Evolutionary conservation across 2,797 vertebrate species (phyloP).

Genomic region (Takifugu ocellatus): DNA sequence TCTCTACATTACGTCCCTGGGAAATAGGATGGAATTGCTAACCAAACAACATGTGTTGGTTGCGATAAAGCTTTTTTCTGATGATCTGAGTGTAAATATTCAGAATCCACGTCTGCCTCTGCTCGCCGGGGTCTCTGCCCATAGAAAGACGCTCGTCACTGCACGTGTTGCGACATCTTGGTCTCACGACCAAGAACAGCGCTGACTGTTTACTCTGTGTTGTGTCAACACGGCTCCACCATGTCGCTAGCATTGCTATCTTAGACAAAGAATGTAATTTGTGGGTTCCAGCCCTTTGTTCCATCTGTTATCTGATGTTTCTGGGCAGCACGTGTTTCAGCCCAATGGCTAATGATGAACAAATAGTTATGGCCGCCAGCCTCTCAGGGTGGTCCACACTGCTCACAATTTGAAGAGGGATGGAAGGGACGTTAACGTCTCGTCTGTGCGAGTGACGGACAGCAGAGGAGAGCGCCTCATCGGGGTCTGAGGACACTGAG

Average conservation of each 20-base stretch:
- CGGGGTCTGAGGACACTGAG: conserved; percentile 49
- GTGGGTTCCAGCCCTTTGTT: conserved; percentile 19
- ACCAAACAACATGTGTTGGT: conserved; percentile 21
- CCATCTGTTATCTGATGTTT: conserved; percentile 31
- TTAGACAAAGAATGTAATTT: conserved; percentile 37
- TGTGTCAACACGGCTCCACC: conserved; percentile 45
- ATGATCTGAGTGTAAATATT: conserved; percentile 15
- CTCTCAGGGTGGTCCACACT: no score
- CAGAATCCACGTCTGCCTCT: conserved; percentile 10
- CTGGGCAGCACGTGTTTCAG: conserved; percentile 3
- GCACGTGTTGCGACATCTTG: conserved; percentile 40
- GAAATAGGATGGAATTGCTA: not conserved
- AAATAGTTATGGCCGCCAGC: no score
- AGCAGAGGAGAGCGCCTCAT: conserved; percentile 25
- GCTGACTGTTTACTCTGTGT: conserved; percentile 45
- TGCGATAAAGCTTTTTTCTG: conserved; percentile 25
- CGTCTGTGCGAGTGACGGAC: not conserved
- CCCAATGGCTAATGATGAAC: not conserved
- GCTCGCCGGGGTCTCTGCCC: conserved; percentile 1
- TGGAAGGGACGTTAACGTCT: no score
- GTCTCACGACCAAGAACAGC: conserved; percentile 11
- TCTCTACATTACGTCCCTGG: conserved; percentile 17
- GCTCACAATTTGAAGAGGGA: no score
- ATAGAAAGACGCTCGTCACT: conserved; percentile 2
- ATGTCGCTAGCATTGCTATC: conserved; percentile 35